A percentile compares a stretch with the other conserved stretches of the same genome.
phyloP scores from a whole-genome alignment of 2,113 vertebrate genomes.

The Pedetes capensis region DNA sequence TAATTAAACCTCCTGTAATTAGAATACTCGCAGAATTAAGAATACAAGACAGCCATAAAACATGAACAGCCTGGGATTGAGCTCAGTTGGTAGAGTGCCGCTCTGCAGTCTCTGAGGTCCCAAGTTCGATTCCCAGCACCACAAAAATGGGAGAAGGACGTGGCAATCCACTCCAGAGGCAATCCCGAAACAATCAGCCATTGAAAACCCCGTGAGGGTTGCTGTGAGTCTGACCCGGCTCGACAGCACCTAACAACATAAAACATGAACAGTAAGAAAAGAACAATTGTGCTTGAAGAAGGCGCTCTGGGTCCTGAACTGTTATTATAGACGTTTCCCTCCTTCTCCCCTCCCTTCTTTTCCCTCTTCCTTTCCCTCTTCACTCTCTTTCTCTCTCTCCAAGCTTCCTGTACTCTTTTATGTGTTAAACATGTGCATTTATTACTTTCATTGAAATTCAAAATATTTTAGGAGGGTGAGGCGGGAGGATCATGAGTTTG shows the following conservation, averaged over 20 bases:
- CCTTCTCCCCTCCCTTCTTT: neutral
- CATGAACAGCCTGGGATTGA: too few relatives aligned
- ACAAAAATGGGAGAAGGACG: too few relatives aligned
- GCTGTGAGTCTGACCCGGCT: too few relatives aligned
- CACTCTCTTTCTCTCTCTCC: neutral
- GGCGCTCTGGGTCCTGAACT: neutral
- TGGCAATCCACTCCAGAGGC: too few relatives aligned
- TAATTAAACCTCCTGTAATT: neutral
- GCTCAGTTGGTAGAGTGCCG: too few relatives aligned
- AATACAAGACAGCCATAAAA: neutral
- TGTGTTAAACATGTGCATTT: neutral
- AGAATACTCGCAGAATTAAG: neutral
- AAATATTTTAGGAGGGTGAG: too few relatives aligned
- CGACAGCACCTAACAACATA: too few relatives aligned
- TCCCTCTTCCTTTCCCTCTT: neutral
- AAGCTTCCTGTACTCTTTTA: neutral
- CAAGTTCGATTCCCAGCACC: too few relatives aligned
- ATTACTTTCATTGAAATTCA: conserved; percentile 3
- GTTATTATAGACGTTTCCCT: neutral
- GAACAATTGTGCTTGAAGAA: neutral
- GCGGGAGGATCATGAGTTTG: too few relatives aligned
- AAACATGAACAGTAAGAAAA: neutral
- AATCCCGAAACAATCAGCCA: too few relatives aligned
- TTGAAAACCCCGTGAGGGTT: too few relatives aligned
- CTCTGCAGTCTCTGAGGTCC: too few relatives aligned